Evolutionary conservation across 2,113 vertebrate species (phyloP).

Genomic region (Crotophaga sulcirostris): DNA sequence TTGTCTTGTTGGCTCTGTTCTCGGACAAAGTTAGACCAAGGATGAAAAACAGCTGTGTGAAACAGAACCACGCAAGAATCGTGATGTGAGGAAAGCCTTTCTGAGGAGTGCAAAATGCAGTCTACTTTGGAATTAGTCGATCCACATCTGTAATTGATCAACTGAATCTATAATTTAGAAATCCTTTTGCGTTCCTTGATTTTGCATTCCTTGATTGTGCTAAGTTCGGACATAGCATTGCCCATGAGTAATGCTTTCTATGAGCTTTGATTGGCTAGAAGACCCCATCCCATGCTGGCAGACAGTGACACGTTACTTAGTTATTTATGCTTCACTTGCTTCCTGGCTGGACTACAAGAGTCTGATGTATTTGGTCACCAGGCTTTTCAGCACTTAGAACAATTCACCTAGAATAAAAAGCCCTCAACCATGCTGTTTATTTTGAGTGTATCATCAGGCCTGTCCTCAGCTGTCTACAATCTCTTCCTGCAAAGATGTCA

Average conservation of each 20-base stretch:
- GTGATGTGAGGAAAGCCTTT: constrained; percentile 55
- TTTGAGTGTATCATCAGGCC: constrained; percentile 56
- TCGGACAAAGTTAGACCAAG: constrained; percentile 40
- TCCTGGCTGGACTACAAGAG: constrained; percentile 56
- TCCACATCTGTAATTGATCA: constrained; percentile 70
- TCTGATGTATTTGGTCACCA: constrained; percentile 61
- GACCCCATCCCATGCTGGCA: constrained; percentile 61
- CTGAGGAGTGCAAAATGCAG: constrained; percentile 19
- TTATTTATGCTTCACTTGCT: constrained; percentile 67
- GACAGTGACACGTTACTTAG: constrained; percentile 43
- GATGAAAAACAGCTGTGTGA: constrained; percentile 68
- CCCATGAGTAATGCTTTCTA: constrained; percentile 59
- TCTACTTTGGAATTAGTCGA: background rate
- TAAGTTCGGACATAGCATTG: constrained; percentile 63
- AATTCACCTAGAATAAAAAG: constrained; percentile 61
- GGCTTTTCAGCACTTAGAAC: constrained; percentile 62
- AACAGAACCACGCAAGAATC: constrained; percentile 47
- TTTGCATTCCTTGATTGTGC: constrained; percentile 67
- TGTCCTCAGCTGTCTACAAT: constrained; percentile 66
- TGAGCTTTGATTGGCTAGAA: constrained; percentile 56
- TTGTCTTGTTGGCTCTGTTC: constrained; percentile 1
- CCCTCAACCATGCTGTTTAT: constrained; percentile 42
- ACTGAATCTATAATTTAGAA: constrained; percentile 67
- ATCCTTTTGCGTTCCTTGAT: constrained; percentile 64
- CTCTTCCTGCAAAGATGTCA: constrained; percentile 4